phyloP scores from a whole-genome alignment of 2,888 invertebrate species.

The Drosophila rellima region DNA sequence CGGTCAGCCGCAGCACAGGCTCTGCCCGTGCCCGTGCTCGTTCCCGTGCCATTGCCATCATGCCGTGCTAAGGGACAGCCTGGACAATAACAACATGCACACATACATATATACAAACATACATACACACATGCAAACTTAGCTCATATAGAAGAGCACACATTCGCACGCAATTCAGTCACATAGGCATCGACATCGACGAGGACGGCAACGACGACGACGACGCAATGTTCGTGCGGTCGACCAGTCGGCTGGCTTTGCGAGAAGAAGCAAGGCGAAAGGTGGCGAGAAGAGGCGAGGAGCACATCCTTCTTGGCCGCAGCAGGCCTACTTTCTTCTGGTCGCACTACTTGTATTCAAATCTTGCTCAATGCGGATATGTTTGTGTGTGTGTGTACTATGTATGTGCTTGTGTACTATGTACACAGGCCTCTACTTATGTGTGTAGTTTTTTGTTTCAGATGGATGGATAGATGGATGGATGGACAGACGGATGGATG shows the following conservation, averaged over 20 bases:
- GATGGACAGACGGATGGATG: constrained; percentile 20
- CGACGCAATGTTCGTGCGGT: constrained; percentile 72
- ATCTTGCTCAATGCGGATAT: constrained; percentile 51
- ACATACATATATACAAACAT: constrained; percentile 34
- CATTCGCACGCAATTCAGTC: constrained; percentile 46
- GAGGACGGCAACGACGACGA: constrained; percentile 45
- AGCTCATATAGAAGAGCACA: constrained; percentile 21
- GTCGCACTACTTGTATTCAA: constrained; percentile 54
- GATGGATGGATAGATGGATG: constrained; percentile 16
- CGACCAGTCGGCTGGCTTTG: constrained; percentile 49
- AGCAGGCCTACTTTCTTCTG: constrained; percentile 75
- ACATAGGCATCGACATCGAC: constrained; percentile 49
- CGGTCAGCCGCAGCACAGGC: constrained; percentile 61
- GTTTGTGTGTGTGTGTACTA: constrained; percentile 2
- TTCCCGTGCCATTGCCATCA: too few relatives aligned
- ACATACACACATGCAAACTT: constrained; percentile 17
- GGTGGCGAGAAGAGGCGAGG: constrained; percentile 10
- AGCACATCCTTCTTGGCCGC: constrained; percentile 76
- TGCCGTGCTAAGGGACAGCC: constrained; percentile 59
- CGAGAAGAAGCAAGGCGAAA: background rate
- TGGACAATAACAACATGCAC: constrained; percentile 48
- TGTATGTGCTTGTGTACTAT: constrained; percentile 12
- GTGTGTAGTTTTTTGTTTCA: constrained; percentile 39
- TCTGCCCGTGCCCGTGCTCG: constrained; percentile 29
- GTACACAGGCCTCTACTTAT: constrained; percentile 20